Evolutionary conservation across 2,797 vertebrate species (phyloP).

Genomic region (Rhabdophis nuchalis): DNA sequence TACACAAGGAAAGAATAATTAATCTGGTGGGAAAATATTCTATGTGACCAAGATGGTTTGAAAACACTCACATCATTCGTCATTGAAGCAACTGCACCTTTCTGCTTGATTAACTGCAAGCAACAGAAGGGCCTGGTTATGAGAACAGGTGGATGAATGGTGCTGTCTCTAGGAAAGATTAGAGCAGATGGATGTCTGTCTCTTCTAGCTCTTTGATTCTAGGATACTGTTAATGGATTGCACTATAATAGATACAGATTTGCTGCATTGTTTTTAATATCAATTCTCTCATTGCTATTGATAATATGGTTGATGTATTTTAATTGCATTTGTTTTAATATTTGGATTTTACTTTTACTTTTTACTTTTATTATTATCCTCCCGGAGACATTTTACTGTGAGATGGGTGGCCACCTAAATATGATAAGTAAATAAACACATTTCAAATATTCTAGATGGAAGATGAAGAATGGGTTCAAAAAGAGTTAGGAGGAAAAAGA

Average conservation of each 20-base stretch:
- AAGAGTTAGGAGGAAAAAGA: background rate
- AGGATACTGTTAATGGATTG: background rate
- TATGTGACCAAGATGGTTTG: background rate
- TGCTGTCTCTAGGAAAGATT: slow-evolving; percentile 7
- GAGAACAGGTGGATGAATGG: slow-evolving; percentile 10
- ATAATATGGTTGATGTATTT: background rate
- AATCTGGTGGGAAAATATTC: slow-evolving; percentile 18
- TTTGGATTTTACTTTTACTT: background rate
- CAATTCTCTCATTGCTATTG: background rate
- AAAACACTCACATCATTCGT: background rate
- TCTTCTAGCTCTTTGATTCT: background rate
- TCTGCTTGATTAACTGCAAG: background rate
- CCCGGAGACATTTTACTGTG: background rate
- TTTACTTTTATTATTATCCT: background rate
- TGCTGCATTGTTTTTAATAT: background rate
- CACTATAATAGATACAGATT: background rate
- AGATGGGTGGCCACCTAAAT: background rate
- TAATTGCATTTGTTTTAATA: background rate
- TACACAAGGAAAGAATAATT: slow-evolving; percentile 26
- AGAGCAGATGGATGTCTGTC: background rate
- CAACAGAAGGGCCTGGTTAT: slow-evolving; percentile 15
- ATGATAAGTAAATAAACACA: background rate
- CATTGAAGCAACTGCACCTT: slow-evolving; percentile 2
- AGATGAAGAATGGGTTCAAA: background rate
- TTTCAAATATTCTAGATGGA: background rate